A percentile compares a stretch with the other conserved stretches of the same genome.
Conservation (phyloP, 2,888 invertebrate genomes). For the Ethmia dodecea region DNA sequence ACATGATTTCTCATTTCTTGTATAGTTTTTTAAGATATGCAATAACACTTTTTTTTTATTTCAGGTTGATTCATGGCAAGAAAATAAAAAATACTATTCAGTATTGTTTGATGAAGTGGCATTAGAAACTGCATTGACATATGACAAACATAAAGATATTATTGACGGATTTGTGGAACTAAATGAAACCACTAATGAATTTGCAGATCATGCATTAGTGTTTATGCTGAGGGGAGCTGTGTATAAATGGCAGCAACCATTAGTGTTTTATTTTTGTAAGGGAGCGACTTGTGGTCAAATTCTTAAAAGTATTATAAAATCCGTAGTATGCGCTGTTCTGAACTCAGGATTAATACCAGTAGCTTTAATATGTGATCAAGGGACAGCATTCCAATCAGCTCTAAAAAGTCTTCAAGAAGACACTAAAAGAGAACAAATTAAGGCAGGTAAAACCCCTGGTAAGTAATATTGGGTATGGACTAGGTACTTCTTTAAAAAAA, state of each 20-base stretch:
- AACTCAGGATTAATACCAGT: constrained; percentile 9
- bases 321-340: constrained; percentile 5
- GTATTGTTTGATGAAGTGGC: constrained; percentile 3
- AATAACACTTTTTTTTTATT: not conserved
- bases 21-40: too few species aligned
- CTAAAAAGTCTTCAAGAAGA: constrained; percentile 3
- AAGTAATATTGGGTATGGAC: too few species aligned
- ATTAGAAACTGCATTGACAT: not conserved
- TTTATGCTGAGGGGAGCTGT: constrained; percentile 14
- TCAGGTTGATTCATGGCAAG: constrained; percentile 1
- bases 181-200: constrained; percentile 5
- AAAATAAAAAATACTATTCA: not conserved
- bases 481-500: too few species aligned
- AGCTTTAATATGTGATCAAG: constrained; percentile 1
- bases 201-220: constrained; percentile 13
- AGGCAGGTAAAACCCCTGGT: too few species aligned
- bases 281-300: constrained; percentile 6
- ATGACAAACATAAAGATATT: not conserved
- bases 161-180: constrained; percentile 8
- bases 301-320: constrained; percentile 7
- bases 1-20: too few species aligned
- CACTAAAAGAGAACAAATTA: constrained; percentile 1
- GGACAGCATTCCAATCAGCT: constrained; percentile 3
- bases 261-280: constrained; percentile 15
- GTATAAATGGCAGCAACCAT: constrained; percentile 13